These are phyloP conservation scores for Scelioninae gen. 1 DNA, from an alignment of 2,888 invertebrate species.

Conservation along the genomic window DNA sequence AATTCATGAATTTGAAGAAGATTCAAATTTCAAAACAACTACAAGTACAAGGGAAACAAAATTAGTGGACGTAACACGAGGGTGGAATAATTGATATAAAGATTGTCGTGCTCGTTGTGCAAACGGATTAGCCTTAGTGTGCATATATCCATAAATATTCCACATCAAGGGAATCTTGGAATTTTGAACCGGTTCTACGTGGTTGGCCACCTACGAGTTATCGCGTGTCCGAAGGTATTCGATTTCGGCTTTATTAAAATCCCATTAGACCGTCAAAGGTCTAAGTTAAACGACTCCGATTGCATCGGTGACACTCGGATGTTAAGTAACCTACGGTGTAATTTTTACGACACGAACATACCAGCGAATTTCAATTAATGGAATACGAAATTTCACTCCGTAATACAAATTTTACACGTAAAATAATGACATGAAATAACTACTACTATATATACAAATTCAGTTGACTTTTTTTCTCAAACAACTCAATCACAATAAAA, in stretches of 20 bases:
- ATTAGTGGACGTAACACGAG: conserved; percentile 43
- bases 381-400: no score
- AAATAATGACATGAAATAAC: no score
- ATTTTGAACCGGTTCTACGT: conserved; percentile 67
- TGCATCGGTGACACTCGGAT: conserved; percentile 32
- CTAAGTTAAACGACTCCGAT: conserved; percentile 42
- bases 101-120: conserved; percentile 55
- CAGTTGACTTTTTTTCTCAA: no score
- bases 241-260: conserved; percentile 71
- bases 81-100: conserved; percentile 60
- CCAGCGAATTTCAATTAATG: no score
- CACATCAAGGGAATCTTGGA: conserved; percentile 61
- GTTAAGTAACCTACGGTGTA: neutral
- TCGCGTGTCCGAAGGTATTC: conserved; percentile 65
- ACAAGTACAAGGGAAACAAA: neutral
- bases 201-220: conserved; percentile 67
- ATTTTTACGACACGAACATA: neutral
- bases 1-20: neutral
- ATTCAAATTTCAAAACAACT: conserved; percentile 56
- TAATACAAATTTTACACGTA: no score
- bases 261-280: conserved; percentile 58
- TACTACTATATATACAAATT: no score
- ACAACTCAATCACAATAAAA: no score
- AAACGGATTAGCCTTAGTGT: conserved; percentile 60
- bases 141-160: conserved; percentile 64